A percentile compares a stretch with the other conserved stretches of the same genome.
Conservation (phyloP, 2,797 vertebrate genomes). For the Phrynocephalus forsythii region DNA sequence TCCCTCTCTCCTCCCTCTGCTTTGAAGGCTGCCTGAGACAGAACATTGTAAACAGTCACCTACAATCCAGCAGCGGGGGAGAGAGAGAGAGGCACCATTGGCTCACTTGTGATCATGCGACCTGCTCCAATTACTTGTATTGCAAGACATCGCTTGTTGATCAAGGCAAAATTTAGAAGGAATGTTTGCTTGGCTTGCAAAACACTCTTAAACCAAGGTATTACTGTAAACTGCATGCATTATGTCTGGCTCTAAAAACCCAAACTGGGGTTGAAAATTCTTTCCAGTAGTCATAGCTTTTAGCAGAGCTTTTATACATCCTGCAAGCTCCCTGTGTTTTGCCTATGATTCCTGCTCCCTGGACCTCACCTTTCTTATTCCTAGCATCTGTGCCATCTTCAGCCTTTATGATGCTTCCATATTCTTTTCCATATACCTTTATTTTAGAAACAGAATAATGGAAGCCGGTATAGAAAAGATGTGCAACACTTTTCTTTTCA, state of each 20-base stretch:
- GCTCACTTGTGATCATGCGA: no score
- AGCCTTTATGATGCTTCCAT: background rate
- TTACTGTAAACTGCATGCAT: background rate
- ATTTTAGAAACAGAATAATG: conserved; percentile 18
- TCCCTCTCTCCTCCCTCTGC: no score
- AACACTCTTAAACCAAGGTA: no score
- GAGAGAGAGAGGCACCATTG: no score
- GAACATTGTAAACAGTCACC: no score
- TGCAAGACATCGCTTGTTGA: no score
- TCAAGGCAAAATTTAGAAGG: no score
- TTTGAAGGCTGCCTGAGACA: no score
- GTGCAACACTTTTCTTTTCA: background rate
- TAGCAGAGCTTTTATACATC: background rate
- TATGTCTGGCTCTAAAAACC: background rate
- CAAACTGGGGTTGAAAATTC: background rate
- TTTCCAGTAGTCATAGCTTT: background rate
- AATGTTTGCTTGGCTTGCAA: no score
- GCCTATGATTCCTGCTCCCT: background rate
- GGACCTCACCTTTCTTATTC: background rate
- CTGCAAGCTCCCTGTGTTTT: no score
- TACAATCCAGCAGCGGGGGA: no score
- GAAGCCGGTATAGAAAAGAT: background rate
- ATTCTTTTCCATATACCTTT: conserved; percentile 9
- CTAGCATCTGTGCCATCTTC: background rate
- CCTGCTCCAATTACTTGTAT: no score